Conservation (phyloP, 2,797 vertebrate genomes). For the Acanthiza pusilla region DNA sequence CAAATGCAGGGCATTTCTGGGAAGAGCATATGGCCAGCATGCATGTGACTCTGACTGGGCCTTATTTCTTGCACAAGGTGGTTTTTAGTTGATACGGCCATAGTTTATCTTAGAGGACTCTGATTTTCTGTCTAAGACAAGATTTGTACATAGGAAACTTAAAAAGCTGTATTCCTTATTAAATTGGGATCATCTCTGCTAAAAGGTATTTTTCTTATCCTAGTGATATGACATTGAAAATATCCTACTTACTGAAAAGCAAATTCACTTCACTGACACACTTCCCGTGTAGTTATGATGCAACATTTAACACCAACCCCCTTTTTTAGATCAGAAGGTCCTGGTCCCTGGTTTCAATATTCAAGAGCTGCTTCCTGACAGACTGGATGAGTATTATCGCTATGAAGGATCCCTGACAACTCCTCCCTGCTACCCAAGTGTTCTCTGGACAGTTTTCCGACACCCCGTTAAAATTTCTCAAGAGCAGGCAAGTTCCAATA, state of each 20-base stretch:
- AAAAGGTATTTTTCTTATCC: neutral
- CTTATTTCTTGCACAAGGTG: neutral
- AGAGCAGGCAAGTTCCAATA: constrained; percentile 80
- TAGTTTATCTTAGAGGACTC: neutral
- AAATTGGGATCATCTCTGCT: neutral
- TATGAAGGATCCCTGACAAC: constrained; percentile 94
- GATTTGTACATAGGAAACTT: neutral
- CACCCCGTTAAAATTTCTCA: constrained; percentile 83
- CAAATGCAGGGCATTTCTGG: neutral
- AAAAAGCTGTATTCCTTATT: neutral
- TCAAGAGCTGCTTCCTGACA: constrained; percentile 81
- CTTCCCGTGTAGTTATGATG: neutral
- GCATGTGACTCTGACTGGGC: neutral
- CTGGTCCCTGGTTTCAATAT: constrained; percentile 85
- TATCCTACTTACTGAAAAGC: neutral
- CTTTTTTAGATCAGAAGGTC: constrained; percentile 79
- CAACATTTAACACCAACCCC: neutral
- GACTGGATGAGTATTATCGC: constrained; percentile 87
- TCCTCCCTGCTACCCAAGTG: constrained; percentile 91
- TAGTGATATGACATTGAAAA: neutral
- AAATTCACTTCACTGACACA: neutral
- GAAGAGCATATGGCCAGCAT: accelerated
- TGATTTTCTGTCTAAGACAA: neutral
- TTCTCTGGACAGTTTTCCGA: constrained; percentile 92
- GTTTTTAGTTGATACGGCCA: neutral